A percentile compares a stretch with the other conserved stretches of the same genome.
Conservation (phyloP, 1,140 invertebrate species). For the Procambarus virginalis region DNA sequence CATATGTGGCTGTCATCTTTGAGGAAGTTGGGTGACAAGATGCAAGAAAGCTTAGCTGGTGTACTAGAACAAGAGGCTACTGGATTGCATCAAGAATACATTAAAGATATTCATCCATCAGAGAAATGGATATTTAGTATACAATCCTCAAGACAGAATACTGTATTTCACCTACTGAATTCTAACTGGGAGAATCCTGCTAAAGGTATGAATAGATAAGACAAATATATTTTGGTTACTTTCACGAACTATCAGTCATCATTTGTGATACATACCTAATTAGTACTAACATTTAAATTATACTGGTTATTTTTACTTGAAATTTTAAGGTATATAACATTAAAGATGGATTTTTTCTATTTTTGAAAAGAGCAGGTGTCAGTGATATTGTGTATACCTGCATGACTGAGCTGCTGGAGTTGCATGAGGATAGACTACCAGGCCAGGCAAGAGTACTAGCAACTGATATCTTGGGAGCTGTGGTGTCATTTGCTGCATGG, state of each 20-base stretch:
- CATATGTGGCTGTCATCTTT: constrained; percentile 6
- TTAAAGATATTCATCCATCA: background rate
- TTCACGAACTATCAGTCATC: no score
- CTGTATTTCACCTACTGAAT: constrained; percentile 34
- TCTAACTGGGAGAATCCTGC: constrained; percentile 39
- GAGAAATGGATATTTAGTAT: background rate
- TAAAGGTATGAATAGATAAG: constrained; percentile 11
- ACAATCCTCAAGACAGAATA: background rate
- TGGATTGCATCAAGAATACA: no score
- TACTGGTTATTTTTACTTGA: background rate
- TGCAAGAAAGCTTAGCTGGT: background rate
- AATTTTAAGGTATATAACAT: background rate
- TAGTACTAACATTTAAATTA: background rate
- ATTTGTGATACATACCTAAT: background rate
- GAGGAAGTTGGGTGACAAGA: constrained; percentile 5
- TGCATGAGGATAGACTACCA: background rate
- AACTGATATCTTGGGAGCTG: background rate
- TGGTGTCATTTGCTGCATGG: background rate
- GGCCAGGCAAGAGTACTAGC: background rate
- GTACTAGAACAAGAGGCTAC: background rate
- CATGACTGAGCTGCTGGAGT: constrained; percentile 11
- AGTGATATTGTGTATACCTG: constrained; percentile 8
- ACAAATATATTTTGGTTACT: no score
- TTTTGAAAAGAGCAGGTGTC: background rate
- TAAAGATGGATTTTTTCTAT: no score